Percentiles rank a stretch among this genome's conserved stretches.
Conservation (phyloP, 1,140 invertebrate species). For the Marisa cornuarietis region DNA sequence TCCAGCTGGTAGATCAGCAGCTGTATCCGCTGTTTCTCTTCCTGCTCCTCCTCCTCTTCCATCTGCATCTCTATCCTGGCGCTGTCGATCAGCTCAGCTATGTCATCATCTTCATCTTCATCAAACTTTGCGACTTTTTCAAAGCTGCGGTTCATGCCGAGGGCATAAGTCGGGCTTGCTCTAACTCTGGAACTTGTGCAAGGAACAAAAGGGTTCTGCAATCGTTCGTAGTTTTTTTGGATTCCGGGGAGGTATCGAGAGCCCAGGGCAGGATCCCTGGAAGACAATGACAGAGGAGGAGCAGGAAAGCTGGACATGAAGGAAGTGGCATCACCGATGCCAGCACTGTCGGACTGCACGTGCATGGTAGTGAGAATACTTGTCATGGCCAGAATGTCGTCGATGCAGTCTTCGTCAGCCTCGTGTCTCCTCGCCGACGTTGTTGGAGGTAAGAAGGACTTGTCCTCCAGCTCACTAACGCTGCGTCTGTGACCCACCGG, state of each 20-base stretch:
- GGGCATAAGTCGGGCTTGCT: too few relatives aligned
- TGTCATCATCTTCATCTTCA: conserved; percentile 21
- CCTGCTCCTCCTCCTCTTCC: conserved; percentile 23
- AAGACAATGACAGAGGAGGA: not conserved
- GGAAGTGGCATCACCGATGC: not conserved
- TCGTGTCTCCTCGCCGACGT: not conserved
- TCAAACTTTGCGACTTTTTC: too few relatives aligned
- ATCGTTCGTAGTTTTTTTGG: too few relatives aligned
- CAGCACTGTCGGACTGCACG: not conserved
- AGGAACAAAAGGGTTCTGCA: too few relatives aligned
- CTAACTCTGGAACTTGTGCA: too few relatives aligned
- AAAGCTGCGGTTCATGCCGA: too few relatives aligned
- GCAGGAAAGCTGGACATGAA: not conserved
- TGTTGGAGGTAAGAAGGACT: not conserved
- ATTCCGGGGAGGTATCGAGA: too few relatives aligned
- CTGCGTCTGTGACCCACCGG: not conserved
- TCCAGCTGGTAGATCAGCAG: conserved; percentile 10
- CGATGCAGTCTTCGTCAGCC: not conserved
- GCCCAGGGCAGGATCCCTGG: too few relatives aligned
- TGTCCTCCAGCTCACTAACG: not conserved
- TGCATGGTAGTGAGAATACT: not conserved
- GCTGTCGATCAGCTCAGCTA: conserved; percentile 16
- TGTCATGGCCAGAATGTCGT: conserved; percentile 2
- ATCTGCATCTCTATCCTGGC: conserved; percentile 20
- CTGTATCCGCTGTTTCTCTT: conserved; percentile 14